These are phyloP conservation scores for Anthopleura sola DNA, from an alignment of 64 coral and sea anemone species.

Conservation along the genomic window DNA sequence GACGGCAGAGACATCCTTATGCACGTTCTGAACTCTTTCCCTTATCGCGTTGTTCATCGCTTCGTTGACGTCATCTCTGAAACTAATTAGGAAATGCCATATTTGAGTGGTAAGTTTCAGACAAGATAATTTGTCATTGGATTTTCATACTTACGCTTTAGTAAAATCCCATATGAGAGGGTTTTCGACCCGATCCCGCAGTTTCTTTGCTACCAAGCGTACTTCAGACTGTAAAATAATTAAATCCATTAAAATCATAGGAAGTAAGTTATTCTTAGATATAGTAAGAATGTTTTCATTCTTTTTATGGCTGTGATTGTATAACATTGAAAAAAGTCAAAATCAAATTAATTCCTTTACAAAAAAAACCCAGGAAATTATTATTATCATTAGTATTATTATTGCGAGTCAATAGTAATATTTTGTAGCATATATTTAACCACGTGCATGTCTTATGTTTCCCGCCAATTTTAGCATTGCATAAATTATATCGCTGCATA, in stretches of 20 bases:
- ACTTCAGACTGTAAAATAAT: neutral
- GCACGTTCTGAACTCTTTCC: neutral
- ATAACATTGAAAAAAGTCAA: constrained; percentile 2
- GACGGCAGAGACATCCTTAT: constrained; percentile 15
- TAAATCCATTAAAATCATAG: neutral
- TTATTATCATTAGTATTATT: neutral
- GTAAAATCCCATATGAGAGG: constrained; percentile 15
- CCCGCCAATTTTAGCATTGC: too few species aligned
- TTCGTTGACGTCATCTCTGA: constrained; percentile 15
- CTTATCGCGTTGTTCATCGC: neutral
- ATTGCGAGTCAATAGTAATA: neutral
- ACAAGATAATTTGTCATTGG: neutral
- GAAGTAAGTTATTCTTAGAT: neutral
- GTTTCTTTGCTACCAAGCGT: neutral
- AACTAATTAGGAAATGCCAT: constrained; percentile 20
- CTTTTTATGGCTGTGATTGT: neutral
- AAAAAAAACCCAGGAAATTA: neutral
- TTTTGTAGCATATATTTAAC: too few species aligned
- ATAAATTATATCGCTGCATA: too few species aligned
- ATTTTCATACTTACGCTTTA: constrained; percentile 21
- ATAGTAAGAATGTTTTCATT: neutral
- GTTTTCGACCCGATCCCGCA: neutral
- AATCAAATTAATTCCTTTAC: too few species aligned
- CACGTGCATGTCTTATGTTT: too few species aligned
- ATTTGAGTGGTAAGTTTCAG: neutral